Base-by-base conservation (phyloP, 2,113 vertebrate species). In the Echinops telfairi region DNA sequence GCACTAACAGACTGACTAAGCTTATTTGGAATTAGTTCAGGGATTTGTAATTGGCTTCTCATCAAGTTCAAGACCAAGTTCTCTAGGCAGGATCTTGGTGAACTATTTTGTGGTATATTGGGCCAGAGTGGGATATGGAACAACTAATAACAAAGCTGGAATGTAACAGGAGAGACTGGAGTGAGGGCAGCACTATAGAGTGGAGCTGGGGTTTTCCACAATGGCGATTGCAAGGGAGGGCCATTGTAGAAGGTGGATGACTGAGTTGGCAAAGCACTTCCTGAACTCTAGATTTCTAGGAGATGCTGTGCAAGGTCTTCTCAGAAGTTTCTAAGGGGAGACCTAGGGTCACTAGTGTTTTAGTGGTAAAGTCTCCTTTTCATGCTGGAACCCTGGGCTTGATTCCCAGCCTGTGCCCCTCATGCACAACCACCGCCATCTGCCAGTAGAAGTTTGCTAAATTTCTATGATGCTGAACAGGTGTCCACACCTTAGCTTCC, bases 51-150 rank as follows among this genome's bases (percentile, higher is more conserved):
- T 64, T 84, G 90, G 60, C 88, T 92, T 38, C 40, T 68, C 47
- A 14, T 94, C 95, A 83, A 95, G 82, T 94, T 90, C 77, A 88
- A 93, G 84, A 95, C 93, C 94, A 95, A 64, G 86, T 96, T 95
- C 95, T 95, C 88, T 76, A 77, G 73, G 25, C 80, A 57, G 86
- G 58, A 70, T 93, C 83, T 71, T 77, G 25, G 40, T 76, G 73
- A 71, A 82, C 1, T 82, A 22, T 68, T 92, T 31, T 57, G 6
- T 73, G 66, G 20, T 53, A 1, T 6, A 17, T 20, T 80, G 43
- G 16, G 76, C 16, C 60, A 62, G 22, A 6, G 47, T 53, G 47
- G 47, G 12, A 83, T 20, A 27, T 25, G 17, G 31, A 36, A 33
- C 19, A 33, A 31, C 70, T 89, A 70, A 86, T 43, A 66, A 36